These are phyloP conservation scores for Rambutsinella grinnellia DNA, from an alignment of 2,888 invertebrate species.

Conservation along the genomic window DNA sequence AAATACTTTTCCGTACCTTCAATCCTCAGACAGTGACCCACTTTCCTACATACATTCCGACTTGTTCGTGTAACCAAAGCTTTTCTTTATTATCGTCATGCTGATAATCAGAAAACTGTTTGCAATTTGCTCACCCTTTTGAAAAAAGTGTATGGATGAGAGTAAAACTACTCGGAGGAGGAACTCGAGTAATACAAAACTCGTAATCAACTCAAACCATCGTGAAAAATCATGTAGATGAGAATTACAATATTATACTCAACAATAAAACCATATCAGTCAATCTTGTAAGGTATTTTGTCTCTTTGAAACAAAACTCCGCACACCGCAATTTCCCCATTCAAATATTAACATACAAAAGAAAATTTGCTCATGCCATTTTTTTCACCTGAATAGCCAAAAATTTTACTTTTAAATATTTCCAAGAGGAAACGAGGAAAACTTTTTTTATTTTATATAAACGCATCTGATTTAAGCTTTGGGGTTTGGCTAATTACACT, in stretches of 20 bases:
- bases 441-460: no score
- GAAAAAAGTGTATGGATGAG: neutral
- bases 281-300: neutral
- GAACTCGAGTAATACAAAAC: neutral
- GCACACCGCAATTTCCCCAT: no score
- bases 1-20: constrained; percentile 67
- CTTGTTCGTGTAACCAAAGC: no score
- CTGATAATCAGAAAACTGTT: neutral
- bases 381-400: no score
- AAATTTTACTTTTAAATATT: neutral
- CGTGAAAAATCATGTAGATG: neutral
- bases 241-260: neutral
- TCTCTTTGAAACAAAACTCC: neutral
- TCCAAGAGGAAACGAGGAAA: neutral
- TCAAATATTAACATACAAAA: no score
- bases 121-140: neutral
- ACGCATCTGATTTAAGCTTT: no score
- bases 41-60: constrained; percentile 64
- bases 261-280: neutral
- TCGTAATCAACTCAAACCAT: neutral
- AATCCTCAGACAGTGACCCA: constrained; percentile 66
- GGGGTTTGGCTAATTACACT: no score
- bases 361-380: no score
- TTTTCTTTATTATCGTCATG: neutral
- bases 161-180: neutral